A percentile compares a stretch with the other conserved stretches of the same genome.
Evolutionary conservation across 2,113 vertebrate species (phyloP).

Genomic region (Periophthalmodon schlosseri): DNA sequence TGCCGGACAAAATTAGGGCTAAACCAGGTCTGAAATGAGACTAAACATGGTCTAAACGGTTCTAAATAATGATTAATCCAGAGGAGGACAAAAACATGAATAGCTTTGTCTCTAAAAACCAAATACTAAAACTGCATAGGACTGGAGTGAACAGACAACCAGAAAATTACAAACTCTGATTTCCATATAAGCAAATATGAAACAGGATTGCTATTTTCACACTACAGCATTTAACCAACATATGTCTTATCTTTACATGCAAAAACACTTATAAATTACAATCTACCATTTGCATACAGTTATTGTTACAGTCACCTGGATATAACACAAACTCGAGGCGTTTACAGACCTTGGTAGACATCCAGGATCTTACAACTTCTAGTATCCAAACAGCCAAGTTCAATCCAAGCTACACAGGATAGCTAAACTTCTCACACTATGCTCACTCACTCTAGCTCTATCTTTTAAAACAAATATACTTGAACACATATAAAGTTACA

Average conservation of each 20-base stretch:
- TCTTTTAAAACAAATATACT: constrained; percentile 4
- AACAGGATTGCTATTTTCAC: neutral
- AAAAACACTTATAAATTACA: too few relatives aligned
- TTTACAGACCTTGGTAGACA: neutral
- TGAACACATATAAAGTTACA: constrained; percentile 11
- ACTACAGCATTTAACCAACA: neutral
- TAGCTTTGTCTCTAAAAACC: too few relatives aligned
- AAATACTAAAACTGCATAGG: too few relatives aligned
- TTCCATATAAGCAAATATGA: too few relatives aligned
- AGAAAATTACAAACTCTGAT: neutral
- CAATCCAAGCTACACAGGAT: neutral
- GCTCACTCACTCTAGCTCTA: neutral
- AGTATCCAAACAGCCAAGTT: neutral
- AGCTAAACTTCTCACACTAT: neutral
- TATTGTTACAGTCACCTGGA: neutral
- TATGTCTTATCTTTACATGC: too few relatives aligned
- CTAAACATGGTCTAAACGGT: too few relatives aligned
- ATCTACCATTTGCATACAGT: too few relatives aligned
- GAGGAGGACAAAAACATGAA: too few relatives aligned
- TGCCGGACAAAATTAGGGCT: too few relatives aligned
- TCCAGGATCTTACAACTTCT: neutral
- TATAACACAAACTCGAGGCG: neutral
- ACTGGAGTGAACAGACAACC: too few relatives aligned
- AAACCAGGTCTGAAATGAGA: too few relatives aligned
- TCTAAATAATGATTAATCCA: too few relatives aligned